Conservation (phyloP, 2,888 invertebrate genomes). For the Acleris cristana region DNA sequence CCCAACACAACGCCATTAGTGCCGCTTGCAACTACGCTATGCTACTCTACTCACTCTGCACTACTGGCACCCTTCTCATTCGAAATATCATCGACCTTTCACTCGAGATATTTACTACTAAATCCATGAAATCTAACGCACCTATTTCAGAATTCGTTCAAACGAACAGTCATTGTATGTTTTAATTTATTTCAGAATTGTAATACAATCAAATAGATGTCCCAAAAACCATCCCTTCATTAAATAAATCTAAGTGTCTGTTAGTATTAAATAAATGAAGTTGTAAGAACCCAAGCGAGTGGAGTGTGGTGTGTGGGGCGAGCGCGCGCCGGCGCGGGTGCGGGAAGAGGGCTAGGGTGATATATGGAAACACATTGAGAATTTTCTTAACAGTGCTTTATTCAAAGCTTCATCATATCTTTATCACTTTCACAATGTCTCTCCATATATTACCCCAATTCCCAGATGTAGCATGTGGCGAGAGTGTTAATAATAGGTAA, state of each 20-base stretch:
- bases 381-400: conserved; percentile 88
- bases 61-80: neutral
- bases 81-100: conserved; percentile 20
- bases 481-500: conserved; percentile 71
- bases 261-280: conserved; percentile 18
- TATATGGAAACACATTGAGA: conserved; percentile 87
- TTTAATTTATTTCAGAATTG: neutral
- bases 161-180: too few species aligned
- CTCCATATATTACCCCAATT: conserved; percentile 88
- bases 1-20: conserved; percentile 84
- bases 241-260: conserved; percentile 1
- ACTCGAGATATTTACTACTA: conserved; percentile 11
- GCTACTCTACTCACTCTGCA: conserved; percentile 41
- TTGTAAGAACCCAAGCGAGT: conserved; percentile 23
- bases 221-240: neutral
- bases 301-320: conserved; percentile 43
- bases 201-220: neutral
- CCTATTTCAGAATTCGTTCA: neutral
- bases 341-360: conserved; percentile 69
- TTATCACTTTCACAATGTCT: conserved; percentile 87
- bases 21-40: conserved; percentile 60
- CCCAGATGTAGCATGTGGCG: conserved; percentile 84
- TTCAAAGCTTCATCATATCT: conserved; percentile 85
- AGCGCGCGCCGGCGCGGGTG: conserved; percentile 45
- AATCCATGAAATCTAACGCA: neutral